Conservation (phyloP, 2,113 vertebrate genomes). For the Podarcis muralis region DNA sequence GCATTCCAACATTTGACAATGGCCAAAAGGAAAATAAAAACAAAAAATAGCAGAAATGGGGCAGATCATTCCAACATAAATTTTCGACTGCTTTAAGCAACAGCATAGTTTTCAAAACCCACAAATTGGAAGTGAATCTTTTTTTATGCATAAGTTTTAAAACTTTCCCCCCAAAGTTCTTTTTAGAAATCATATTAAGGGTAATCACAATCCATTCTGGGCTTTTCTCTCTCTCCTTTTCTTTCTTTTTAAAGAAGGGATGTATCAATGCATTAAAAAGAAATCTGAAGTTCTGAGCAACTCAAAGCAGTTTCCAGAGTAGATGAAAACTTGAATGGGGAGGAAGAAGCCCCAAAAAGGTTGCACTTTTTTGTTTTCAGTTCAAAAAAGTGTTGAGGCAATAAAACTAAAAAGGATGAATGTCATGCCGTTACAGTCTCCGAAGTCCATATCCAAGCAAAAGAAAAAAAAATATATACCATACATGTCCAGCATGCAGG, state of each 20-base stretch:
- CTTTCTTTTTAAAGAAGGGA: conserved; percentile 68
- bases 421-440: conserved; percentile 94
- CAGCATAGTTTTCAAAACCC: conserved; percentile 82
- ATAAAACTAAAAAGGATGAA: conserved; percentile 85
- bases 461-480: conserved; percentile 86
- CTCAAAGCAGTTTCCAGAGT: conserved; percentile 85
- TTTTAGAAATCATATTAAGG: conserved; percentile 60
- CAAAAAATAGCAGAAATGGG: conserved; percentile 64
- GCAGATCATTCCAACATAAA: conserved; percentile 83
- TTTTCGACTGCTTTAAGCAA: conserved; percentile 85
- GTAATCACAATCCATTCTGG: conserved; percentile 82
- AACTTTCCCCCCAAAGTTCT: conserved; percentile 74
- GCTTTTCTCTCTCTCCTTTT: conserved; percentile 49
- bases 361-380: conserved; percentile 93
- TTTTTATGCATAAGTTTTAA: conserved; percentile 34
- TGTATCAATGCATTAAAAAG: conserved; percentile 86
- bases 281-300: conserved; percentile 84
- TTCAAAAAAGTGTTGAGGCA: conserved; percentile 95
- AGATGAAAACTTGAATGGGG: conserved; percentile 84
- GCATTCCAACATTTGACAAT: conserved; percentile 86
- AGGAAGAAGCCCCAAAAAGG: conserved; percentile 78
- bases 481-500: conserved; percentile 99
- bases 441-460: conserved; percentile 91
- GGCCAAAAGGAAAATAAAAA: conserved; percentile 84
- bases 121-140: conserved; percentile 64